Percentiles rank a stretch among this genome's conserved stretches.
Evolutionary conservation across 2,888 invertebrate genomes (phyloP).

Genomic region (Drosophila nr. perissopoda): DNA sequence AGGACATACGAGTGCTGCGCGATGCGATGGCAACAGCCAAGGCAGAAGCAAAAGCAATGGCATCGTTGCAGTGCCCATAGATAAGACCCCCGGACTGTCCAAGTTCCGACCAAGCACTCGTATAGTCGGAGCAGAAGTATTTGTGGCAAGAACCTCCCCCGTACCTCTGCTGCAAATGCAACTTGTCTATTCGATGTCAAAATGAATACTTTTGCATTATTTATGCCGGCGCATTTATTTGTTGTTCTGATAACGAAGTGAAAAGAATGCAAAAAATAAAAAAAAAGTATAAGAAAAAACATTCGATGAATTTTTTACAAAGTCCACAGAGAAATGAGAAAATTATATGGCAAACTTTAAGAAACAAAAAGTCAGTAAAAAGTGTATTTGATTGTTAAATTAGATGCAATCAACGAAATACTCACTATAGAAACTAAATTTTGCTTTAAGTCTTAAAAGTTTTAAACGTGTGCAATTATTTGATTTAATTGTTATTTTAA

Average conservation of each 20-base stretch:
- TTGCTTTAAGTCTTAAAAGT: neutral
- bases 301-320: constrained; percentile 31
- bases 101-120: constrained; percentile 59
- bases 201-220: constrained; percentile 81
- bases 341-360: constrained; percentile 26
- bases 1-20: constrained; percentile 77
- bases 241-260: constrained; percentile 69
- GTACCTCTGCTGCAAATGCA: constrained; percentile 41
- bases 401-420: neutral
- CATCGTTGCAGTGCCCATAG: constrained; percentile 25
- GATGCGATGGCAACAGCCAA: constrained; percentile 22
- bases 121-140: constrained; percentile 22
- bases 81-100: constrained; percentile 64
- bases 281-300: neutral
- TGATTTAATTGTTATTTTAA: neutral
- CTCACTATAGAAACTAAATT: neutral
- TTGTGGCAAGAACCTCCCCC: constrained; percentile 22
- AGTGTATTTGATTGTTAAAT: neutral
- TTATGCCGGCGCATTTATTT: constrained; percentile 76
- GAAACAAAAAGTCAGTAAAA: constrained; percentile 10
- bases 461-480: neutral
- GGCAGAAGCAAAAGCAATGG: constrained; percentile 4
- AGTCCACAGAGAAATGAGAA: constrained; percentile 19
- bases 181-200: constrained; percentile 82
- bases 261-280: constrained; percentile 23